These are phyloP conservation scores for Hypselothyrea guttata DNA, from an alignment of 2,888 invertebrate genomes.

Conservation along the genomic window DNA sequence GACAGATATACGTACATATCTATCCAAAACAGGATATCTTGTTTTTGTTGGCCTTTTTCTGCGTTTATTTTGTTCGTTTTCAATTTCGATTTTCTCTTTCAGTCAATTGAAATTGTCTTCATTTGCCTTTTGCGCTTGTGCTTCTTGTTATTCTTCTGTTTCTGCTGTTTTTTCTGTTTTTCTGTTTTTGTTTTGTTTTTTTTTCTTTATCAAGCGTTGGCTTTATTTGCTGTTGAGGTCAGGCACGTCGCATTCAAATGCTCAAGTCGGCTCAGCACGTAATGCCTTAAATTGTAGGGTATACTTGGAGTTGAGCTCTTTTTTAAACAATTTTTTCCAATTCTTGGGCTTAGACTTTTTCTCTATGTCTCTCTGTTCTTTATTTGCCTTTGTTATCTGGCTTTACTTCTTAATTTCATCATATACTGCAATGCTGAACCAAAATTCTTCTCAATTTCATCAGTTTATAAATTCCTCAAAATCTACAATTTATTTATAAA, in stretches of 20 bases:
- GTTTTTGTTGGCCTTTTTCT: constrained; percentile 6
- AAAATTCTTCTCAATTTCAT: constrained; percentile 9
- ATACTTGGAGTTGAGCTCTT: constrained; percentile 15
- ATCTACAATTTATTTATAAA: too few species aligned
- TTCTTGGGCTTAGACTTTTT: background rate
- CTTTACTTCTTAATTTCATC: constrained; percentile 13
- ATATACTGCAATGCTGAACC: background rate
- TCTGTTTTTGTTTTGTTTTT: constrained; percentile 30
- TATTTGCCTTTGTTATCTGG: background rate
- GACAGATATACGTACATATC: constrained; percentile 20
- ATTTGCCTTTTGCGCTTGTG: background rate
- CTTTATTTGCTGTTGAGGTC: constrained; percentile 39
- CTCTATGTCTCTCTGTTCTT: too few species aligned
- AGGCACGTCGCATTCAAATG: constrained; percentile 56
- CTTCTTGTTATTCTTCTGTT: constrained; percentile 23
- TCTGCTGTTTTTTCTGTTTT: constrained; percentile 37
- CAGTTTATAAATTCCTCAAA: background rate
- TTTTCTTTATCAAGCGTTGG: constrained; percentile 39
- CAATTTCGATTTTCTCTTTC: constrained; percentile 16
- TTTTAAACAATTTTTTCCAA: constrained; percentile 14
- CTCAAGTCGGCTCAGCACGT: constrained; percentile 70
- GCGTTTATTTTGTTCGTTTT: constrained; percentile 23
- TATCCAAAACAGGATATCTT: constrained; percentile 58
- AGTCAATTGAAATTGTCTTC: constrained; percentile 45
- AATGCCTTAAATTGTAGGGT: constrained; percentile 21